Base-by-base conservation (phyloP, 2,888 invertebrate genomes). In the Celastrina argiolus region DNA sequence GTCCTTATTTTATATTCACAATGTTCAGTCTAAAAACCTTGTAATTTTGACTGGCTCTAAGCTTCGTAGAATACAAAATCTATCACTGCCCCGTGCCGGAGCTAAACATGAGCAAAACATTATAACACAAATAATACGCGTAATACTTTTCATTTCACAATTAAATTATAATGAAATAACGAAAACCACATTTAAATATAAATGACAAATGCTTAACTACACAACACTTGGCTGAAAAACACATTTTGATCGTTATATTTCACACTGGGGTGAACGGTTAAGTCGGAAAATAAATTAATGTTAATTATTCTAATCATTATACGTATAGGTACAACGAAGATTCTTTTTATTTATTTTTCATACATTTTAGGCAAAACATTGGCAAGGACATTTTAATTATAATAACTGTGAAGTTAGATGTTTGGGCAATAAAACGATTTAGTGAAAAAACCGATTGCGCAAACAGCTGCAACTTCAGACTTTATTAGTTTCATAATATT, bases 131-230 rank as follows among this genome's bases (percentile, higher is more conserved):
- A 61, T 61, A 61, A 61, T 61, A 61, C 61, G 18, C 34, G 22
- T 36, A 65, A 51, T 65, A 56, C 56, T 65, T 56, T 65, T 42
- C 59, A 67, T 31, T 65, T 63, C 16, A 67, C 45, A 36, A 59
- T 64, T 45, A 67, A 65, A 39, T 36, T 61, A 18, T 59, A 61
- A 61, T 61, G 39, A 51, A 67, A 39, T 64, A 69, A 63, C 67
- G 59, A 67, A 67, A 69, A 68, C 69, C 66, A 69, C 68, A 58
- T 22, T 66, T 65, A 68, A 71, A 42, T 41, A 66, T 67, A 66
- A 71, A 69, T 64, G 69, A 59, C 71, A 71, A 69, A 72, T 71
- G 72, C 71, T 61, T 59, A 67, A 64, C 69, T 79, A 79, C 22
- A 51, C n/a, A 34, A 59, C 14, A 45, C 16, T 22, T 26, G 42